Evolutionary conservation across 2,888 invertebrate genomes (phyloP).

Genomic region (Zaprionus lineosus): DNA sequence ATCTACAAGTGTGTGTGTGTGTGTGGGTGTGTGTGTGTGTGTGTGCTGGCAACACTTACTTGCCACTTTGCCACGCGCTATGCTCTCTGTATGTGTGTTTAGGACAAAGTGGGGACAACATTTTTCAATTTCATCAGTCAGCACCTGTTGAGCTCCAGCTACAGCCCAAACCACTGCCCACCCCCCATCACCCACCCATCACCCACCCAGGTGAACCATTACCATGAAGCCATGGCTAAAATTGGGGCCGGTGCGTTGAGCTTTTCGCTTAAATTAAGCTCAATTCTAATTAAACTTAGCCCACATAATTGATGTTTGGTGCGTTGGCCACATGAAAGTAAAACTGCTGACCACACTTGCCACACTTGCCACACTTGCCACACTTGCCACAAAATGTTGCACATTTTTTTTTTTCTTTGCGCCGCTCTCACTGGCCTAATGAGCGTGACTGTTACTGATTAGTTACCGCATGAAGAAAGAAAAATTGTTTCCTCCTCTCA

Average conservation of each 20-base stretch:
- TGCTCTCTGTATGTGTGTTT: conserved; percentile 4
- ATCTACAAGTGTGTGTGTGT: neutral
- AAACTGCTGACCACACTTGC: conserved; percentile 14
- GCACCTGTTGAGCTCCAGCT: conserved; percentile 57
- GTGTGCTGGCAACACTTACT: conserved; percentile 50
- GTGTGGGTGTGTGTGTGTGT: conserved; percentile 11
- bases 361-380: no score
- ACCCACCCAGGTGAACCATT: neutral
- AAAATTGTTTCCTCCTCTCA: neutral
- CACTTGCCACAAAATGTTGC: conserved; percentile 21
- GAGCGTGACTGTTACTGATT: neutral
- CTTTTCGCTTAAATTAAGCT: conserved; percentile 58
- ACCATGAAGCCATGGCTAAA: conserved; percentile 12
- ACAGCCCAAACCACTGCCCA: no score
- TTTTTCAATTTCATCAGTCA: conserved; percentile 59
- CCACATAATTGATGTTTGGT: conserved; percentile 40
- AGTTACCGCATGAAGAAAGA: neutral
- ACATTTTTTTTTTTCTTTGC: conserved; percentile 9
- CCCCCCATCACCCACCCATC: conserved; percentile 2
- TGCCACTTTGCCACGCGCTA: conserved; percentile 47
- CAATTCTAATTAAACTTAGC: conserved; percentile 53
- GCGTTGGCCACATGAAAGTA: neutral
- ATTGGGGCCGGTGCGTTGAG: conserved; percentile 21
- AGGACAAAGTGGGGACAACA: conserved; percentile 15
- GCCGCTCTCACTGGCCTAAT: neutral